Conservation (phyloP, 2,888 invertebrate genomes). For the Acanthopleura granulata region DNA sequence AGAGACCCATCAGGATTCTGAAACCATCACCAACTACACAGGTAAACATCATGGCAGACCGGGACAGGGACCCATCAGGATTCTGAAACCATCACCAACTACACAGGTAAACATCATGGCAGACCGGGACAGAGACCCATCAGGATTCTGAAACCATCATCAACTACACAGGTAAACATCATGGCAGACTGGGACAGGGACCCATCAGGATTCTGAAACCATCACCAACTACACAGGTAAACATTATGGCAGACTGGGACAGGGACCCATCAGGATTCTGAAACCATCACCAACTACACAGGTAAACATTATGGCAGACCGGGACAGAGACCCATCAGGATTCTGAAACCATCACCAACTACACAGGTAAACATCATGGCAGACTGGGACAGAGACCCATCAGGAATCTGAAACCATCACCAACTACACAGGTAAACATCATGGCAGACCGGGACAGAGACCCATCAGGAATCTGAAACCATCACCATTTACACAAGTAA, state of each 20-base stretch:
- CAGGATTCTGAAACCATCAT: constrained; percentile 82
- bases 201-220: constrained; percentile 90
- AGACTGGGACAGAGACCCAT: constrained; percentile 97
- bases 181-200: constrained; percentile 98
- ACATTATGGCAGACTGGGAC: constrained; percentile 99
- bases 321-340: constrained; percentile 98
- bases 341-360: constrained; percentile 74
- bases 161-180: too few species aligned
- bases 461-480: constrained; percentile 90
- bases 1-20: constrained; percentile 97
- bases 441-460: constrained; percentile 98
- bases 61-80: constrained; percentile 98
- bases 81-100: constrained; percentile 74
- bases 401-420: constrained; percentile 82
- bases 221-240: too few species aligned
- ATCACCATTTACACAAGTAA: not conserved
- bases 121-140: constrained; percentile 97
- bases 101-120: too few species aligned
- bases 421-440: too few species aligned
- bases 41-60: constrained; percentile 99
- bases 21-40: constrained; percentile 18
- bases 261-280: constrained; percentile 97
- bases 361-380: too few species aligned
- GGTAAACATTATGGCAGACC: constrained; percentile 99
- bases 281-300: constrained; percentile 18